Base-by-base conservation (phyloP, 2,888 invertebrate genomes). In the Agrotis ipsilon region DNA sequence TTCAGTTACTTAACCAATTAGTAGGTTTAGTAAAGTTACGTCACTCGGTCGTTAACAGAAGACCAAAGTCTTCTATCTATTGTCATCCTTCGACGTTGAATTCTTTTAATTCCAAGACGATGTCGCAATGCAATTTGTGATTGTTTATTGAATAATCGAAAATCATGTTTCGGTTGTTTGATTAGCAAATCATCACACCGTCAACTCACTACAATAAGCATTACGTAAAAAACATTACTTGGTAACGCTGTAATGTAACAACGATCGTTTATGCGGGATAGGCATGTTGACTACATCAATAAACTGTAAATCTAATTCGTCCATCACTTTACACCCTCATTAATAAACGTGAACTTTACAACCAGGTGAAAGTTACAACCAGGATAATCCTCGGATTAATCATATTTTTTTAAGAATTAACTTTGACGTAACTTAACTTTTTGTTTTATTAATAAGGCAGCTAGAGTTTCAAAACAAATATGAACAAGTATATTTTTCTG, bases 131-230 rank as follows among this genome's bases (percentile, higher is more conserved):
- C n/a, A 43, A 65, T 27, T 27, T n/a, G 27, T 72, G 46, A 46
- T 57, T 46, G 52, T 64, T 64, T 61, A 58, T 16, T 45, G 21
- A 58, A 18, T 16, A 48, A n/a, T 61, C 19, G 52, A 45, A 64
- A 62, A 43, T 63, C 19, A 45, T 27, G 48, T 52, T 55, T 60
- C 46, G 18, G 18, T 64, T 27, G 18, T 43, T 45, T 64, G 46
- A 19, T 55, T 54, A 57, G 27, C 43, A 24, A 32, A 13, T 68
- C 60, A 55, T 27, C 62, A 27, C 14, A 65, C 54, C 43, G 67
- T 71, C 45, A 71, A 71, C 46, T 68, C 18, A 19, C 24, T 55
- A 58, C 45, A n/a, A n/a, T n/a, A n/a, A n/a, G 27, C 52, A 55
- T 39, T 58, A 32, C 52, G 14, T 32, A 51, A n/a, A 27, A 59